Evolutionary conservation across 1,140 invertebrate species (phyloP).

Genomic region (Cylas formicarius): DNA sequence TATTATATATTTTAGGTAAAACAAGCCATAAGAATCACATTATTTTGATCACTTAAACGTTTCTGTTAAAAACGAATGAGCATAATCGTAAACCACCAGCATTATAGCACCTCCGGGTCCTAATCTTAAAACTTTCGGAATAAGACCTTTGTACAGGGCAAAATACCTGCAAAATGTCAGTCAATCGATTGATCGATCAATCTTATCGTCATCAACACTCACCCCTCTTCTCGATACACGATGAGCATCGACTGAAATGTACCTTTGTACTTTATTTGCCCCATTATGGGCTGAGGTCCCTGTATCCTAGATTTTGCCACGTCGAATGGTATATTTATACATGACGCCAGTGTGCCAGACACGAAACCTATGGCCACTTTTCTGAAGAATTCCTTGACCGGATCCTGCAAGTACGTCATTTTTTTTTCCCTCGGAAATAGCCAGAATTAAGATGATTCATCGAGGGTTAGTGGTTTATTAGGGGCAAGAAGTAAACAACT

Average conservation of each 20-base stretch:
- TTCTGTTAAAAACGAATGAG: conserved; percentile 59
- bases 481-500: too few relatives aligned
- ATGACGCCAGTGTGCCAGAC: conserved; percentile 76
- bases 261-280: conserved; percentile 67
- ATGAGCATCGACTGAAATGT: conserved; percentile 66
- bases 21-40: neutral
- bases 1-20: too few relatives aligned
- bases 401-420: conserved; percentile 66
- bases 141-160: conserved; percentile 84
- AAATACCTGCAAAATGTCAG: conserved; percentile 61
- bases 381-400: conserved; percentile 56
- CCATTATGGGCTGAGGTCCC: conserved; percentile 72
- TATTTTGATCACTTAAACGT: conserved; percentile 41
- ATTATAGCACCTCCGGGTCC: conserved; percentile 89
- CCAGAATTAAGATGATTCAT: too few relatives aligned
- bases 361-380: conserved; percentile 75
- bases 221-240: conserved; percentile 85
- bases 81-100: conserved; percentile 79
- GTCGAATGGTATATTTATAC: conserved; percentile 91
- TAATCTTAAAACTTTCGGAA: conserved; percentile 83
- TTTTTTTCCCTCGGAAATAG: too few relatives aligned
- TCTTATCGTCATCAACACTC: conserved; percentile 32
- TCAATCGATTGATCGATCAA: too few relatives aligned
- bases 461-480: too few relatives aligned
- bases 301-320: conserved; percentile 93